Percentiles rank a stretch among this genome's conserved stretches.
Conservation (phyloP, 2,888 invertebrate genomes). For the Oxyscelio sp. region DNA sequence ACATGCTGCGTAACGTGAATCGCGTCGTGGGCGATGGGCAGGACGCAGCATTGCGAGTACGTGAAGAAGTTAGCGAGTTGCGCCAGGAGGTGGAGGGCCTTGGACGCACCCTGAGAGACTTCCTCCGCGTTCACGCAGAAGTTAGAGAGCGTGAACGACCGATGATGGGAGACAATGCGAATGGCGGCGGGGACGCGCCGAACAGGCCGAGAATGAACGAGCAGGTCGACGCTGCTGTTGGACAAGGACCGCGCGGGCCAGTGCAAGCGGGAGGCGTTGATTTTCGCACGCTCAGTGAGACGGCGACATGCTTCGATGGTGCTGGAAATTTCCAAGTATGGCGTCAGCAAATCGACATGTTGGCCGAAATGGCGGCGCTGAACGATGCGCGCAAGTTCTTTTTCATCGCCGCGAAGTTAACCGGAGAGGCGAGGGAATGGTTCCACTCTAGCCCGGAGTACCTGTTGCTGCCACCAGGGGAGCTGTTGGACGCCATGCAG, state of each 20-base stretch:
- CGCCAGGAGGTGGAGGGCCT: not conserved
- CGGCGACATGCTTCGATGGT: conserved; percentile 79
- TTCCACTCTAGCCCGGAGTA: conserved; percentile 64
- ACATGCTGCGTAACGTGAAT: not conserved
- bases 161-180: not conserved
- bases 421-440: conserved; percentile 53
- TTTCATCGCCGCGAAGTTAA: conserved; percentile 44
- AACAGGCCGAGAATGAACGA: not conserved
- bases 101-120: not conserved
- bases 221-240: not conserved
- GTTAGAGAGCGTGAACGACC: not conserved
- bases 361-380: conserved; percentile 31
- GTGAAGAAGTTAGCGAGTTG: not conserved
- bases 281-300: conserved; percentile 79
- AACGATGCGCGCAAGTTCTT: conserved; percentile 41
- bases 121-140: not conserved
- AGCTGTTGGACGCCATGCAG: conserved; percentile 32
- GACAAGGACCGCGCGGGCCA: not conserved
- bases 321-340: conserved; percentile 39
- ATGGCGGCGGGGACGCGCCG: not conserved
- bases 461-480: conserved; percentile 13
- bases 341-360: conserved; percentile 49
- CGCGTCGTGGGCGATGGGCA: not conserved
- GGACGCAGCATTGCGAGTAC: not conserved
- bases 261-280: not conserved